Evolutionary conservation across 2,113 vertebrate species (phyloP).

Genomic region (Anas platyrhynchos): DNA sequence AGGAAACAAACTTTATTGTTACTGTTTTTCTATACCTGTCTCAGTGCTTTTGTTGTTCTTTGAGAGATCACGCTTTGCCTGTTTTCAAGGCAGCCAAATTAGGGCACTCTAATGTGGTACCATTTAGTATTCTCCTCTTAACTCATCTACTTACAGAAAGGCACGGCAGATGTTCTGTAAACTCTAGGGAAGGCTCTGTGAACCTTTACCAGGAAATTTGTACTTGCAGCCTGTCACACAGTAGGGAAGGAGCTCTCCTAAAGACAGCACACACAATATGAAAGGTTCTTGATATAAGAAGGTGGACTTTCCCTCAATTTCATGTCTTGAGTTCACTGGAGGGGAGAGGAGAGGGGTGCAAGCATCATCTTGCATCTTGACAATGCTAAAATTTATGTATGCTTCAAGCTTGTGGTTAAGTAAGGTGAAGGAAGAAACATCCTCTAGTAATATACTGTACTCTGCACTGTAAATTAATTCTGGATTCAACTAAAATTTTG

Average conservation of each 20-base stretch:
- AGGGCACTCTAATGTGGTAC: not conserved
- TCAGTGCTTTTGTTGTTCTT: not conserved
- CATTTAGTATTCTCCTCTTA: conserved; percentile 39
- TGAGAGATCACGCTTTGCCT: not conserved
- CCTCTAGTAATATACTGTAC: not conserved
- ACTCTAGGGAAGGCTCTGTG: conserved; percentile 17
- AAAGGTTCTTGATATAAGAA: not conserved
- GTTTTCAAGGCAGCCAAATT: conserved; percentile 7
- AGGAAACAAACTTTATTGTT: not conserved
- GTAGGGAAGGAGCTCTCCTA: not conserved
- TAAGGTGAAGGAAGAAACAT: not conserved
- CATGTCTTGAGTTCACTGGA: not conserved
- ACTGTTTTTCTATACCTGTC: not conserved
- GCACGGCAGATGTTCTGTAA: conserved; percentile 32
- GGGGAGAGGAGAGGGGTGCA: fast-evolving
- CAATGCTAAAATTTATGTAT: not conserved
- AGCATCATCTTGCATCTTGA: not conserved
- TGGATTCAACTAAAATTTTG: not conserved
- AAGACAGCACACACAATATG: not conserved
- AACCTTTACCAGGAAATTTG: conserved; percentile 8
- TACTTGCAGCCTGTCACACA: not conserved
- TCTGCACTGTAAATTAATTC: not conserved
- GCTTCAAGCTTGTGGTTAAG: not conserved
- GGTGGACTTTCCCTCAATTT: not conserved
- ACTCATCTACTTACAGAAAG: not conserved